These are phyloP conservation scores for Baccha elongata DNA, from an alignment of 2,888 invertebrate genomes.

Conservation along the genomic window DNA sequence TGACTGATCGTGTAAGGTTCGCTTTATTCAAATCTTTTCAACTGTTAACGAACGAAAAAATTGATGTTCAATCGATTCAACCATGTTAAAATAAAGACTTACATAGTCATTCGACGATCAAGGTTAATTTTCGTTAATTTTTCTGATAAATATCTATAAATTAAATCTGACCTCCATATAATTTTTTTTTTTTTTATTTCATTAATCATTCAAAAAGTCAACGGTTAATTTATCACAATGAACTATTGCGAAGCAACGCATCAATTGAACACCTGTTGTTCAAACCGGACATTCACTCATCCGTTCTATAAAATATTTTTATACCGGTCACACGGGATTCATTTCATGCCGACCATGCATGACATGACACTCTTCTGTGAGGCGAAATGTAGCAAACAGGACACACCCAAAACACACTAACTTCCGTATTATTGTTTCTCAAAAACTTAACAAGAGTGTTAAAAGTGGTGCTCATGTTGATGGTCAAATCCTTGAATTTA, in stretches of 20 bases:
- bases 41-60: too few species aligned
- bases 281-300: constrained; percentile 69
- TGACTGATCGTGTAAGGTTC: too few species aligned
- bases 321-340: constrained; percentile 58
- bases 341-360: constrained; percentile 49
- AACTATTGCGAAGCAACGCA: constrained; percentile 47
- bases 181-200: constrained; percentile 10
- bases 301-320: constrained; percentile 21
- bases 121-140: neutral
- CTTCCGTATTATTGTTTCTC: constrained; percentile 17
- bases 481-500: constrained; percentile 50
- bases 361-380: constrained; percentile 34
- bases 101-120: neutral
- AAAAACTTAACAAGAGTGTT: neutral
- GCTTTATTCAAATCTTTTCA: too few species aligned
- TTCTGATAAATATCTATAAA: constrained; percentile 1
- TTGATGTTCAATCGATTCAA: too few species aligned
- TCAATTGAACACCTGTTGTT: constrained; percentile 63
- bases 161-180: constrained; percentile 43
- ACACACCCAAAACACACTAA: constrained; percentile 40
- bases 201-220: constrained; percentile 54
- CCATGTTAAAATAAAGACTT: too few species aligned
- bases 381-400: constrained; percentile 34
- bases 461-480: neutral
- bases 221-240: constrained; percentile 53